These are phyloP conservation scores for Nephotettix cincticeps DNA, from an alignment of 1,140 invertebrate genomes.

Conservation along the genomic window DNA sequence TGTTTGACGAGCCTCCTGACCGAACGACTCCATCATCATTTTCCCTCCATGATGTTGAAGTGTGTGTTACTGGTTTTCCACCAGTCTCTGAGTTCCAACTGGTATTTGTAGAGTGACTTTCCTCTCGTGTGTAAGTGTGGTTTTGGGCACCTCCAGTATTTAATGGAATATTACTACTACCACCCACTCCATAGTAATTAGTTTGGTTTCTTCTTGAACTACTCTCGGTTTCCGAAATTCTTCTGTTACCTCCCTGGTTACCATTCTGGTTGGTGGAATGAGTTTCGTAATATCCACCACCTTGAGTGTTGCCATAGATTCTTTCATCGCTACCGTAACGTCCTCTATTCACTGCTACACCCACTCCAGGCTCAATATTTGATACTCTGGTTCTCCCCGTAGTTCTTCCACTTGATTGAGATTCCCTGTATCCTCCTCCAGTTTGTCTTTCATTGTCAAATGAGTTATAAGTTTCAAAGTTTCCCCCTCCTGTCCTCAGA, in stretches of 20 bases:
- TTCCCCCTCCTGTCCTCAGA: not conserved
- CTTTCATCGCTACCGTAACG: constrained; percentile 4
- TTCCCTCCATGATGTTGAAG: constrained; percentile 33
- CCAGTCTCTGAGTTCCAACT: constrained; percentile 37
- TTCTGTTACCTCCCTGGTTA: not conserved
- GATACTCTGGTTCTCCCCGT: not conserved
- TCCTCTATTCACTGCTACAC: constrained; percentile 4
- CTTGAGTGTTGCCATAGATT: not conserved
- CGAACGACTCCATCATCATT: constrained; percentile 39
- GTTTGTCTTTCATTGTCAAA: not conserved
- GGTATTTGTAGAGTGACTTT: constrained; percentile 30
- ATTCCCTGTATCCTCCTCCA: not conserved
- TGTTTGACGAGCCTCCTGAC: constrained; percentile 35
- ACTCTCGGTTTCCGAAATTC: not conserved
- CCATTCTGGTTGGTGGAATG: not conserved
- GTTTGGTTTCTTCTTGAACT: constrained; percentile 5
- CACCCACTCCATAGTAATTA: not conserved
- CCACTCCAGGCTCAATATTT: constrained; percentile 8
- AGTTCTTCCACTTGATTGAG: not conserved
- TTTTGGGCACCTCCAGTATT: not conserved
- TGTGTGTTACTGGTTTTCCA: constrained; percentile 32
- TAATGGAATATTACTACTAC: not conserved
- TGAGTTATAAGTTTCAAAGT: constrained; percentile 11
- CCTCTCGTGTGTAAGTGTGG: constrained; percentile 27
- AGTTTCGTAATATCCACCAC: not conserved